phyloP scores from a whole-genome alignment of 1,140 invertebrate genomes.

The Listronotus bonariensis region DNA sequence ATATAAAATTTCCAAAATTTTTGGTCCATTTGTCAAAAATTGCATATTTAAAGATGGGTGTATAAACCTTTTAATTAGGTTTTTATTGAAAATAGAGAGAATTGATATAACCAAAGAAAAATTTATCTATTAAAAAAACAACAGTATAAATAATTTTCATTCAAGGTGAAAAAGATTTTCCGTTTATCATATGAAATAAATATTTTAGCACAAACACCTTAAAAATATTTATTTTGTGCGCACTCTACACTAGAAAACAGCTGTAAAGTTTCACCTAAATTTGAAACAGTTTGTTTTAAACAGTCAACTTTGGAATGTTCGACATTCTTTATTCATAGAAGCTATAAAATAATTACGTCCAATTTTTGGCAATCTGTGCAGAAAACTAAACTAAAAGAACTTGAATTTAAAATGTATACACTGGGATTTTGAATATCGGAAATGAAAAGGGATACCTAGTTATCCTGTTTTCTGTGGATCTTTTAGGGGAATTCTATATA shows the following conservation, averaged over 20 bases:
- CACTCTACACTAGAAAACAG: conserved; percentile 11
- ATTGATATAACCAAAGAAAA: not conserved
- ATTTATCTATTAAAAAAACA: too few relatives aligned
- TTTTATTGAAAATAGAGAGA: too few relatives aligned
- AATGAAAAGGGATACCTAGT: too few relatives aligned
- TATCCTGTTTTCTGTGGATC: too few relatives aligned
- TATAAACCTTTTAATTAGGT: too few relatives aligned
- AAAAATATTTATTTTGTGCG: conserved; percentile 8
- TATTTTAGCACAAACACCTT: not conserved
- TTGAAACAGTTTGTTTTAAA: conserved; percentile 7
- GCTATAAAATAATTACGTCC: not conserved
- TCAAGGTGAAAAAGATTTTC: not conserved
- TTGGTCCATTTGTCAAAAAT: too few relatives aligned
- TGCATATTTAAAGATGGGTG: too few relatives aligned
- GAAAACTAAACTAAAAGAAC: not conserved
- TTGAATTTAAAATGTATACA: too few relatives aligned
- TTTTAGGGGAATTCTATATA: too few relatives aligned
- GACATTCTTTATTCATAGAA: conserved; percentile 8
- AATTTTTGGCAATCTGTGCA: conserved; percentile 26
- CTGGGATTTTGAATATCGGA: too few relatives aligned
- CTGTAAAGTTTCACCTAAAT: conserved; percentile 14
- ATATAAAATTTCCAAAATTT: too few relatives aligned
- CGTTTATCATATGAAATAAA: not conserved
- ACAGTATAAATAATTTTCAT: not conserved
- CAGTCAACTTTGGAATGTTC: conserved; percentile 7